A percentile compares a stretch with the other conserved stretches of the same genome.
Evolutionary conservation across 1,140 invertebrate genomes (phyloP).

Genomic region (Aricia agestis): DNA sequence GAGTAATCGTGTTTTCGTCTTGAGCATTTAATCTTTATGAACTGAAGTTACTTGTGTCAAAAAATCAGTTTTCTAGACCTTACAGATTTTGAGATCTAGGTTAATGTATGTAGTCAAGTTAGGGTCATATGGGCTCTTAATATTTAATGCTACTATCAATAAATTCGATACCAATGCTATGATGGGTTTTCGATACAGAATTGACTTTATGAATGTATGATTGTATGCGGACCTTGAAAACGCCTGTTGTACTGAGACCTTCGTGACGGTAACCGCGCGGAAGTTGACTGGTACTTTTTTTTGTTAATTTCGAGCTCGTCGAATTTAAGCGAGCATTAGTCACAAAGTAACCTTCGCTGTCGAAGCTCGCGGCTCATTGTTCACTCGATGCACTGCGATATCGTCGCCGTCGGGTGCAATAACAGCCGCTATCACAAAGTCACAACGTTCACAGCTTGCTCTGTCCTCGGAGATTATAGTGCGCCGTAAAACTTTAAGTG

Average conservation of each 20-base stretch:
- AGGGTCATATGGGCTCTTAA: too few relatives aligned
- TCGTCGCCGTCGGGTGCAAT: constrained; percentile 49
- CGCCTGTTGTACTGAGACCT: constrained; percentile 66
- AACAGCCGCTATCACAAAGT: constrained; percentile 68
- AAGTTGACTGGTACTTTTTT: constrained; percentile 68
- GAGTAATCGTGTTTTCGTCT: too few relatives aligned
- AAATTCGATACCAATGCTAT: too few relatives aligned
- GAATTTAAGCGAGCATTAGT: constrained; percentile 70
- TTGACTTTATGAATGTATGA: constrained; percentile 58
- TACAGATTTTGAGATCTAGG: too few relatives aligned
- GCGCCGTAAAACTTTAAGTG: constrained; percentile 14
- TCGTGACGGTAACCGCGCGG: constrained; percentile 72
- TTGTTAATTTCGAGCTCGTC: constrained; percentile 70
- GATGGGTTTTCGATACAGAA: too few relatives aligned
- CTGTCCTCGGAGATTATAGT: constrained; percentile 25
- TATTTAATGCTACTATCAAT: too few relatives aligned
- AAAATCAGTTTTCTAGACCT: too few relatives aligned
- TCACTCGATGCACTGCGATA: constrained; percentile 55
- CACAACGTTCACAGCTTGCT: constrained; percentile 61
- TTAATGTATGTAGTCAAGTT: too few relatives aligned
- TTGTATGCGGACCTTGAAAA: constrained; percentile 72
- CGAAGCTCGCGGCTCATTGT: constrained; percentile 52
- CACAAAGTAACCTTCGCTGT: constrained; percentile 55
- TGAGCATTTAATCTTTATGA: too few relatives aligned
- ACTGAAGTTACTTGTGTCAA: too few relatives aligned